Percentiles rank a stretch among this genome's conserved stretches.
These are phyloP conservation scores for Zosterops pallidus DNA, from an alignment of 2,113 vertebrate species.

Conservation along the genomic window DNA sequence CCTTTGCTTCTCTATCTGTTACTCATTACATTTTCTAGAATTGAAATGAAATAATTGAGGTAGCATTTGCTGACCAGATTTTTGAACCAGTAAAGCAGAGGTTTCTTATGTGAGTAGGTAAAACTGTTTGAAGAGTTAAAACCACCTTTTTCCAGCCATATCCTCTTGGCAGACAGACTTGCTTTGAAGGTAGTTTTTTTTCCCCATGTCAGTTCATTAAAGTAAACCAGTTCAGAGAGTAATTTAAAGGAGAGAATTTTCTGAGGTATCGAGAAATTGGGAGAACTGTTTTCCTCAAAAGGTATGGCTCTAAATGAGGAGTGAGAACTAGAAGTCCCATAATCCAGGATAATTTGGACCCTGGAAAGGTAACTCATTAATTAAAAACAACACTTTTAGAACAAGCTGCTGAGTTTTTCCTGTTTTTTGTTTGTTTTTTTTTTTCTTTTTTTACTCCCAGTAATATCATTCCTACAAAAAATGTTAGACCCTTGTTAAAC, in stretches of 20 bases:
- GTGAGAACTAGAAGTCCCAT: background rate
- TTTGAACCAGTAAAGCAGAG: background rate
- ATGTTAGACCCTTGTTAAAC: background rate
- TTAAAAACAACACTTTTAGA: background rate
- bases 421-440: background rate
- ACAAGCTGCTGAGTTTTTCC: background rate
- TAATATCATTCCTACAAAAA: background rate
- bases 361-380: background rate
- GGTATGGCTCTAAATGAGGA: background rate
- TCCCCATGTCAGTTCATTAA: background rate
- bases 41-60: background rate
- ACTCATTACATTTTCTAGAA: background rate
- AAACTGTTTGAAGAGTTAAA: background rate
- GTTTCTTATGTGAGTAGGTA: background rate
- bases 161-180: background rate
- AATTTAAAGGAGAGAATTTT: background rate
- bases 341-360: background rate
- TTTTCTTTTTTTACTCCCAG: accelerated
- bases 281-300: background rate
- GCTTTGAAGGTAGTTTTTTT: background rate
- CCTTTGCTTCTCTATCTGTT: background rate
- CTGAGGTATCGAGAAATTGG: background rate
- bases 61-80: background rate
- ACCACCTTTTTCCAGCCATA: background rate
- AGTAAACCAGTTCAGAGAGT: background rate